phyloP scores from a whole-genome alignment of 2,888 invertebrate genomes.

The Melipona bicolor region DNA sequence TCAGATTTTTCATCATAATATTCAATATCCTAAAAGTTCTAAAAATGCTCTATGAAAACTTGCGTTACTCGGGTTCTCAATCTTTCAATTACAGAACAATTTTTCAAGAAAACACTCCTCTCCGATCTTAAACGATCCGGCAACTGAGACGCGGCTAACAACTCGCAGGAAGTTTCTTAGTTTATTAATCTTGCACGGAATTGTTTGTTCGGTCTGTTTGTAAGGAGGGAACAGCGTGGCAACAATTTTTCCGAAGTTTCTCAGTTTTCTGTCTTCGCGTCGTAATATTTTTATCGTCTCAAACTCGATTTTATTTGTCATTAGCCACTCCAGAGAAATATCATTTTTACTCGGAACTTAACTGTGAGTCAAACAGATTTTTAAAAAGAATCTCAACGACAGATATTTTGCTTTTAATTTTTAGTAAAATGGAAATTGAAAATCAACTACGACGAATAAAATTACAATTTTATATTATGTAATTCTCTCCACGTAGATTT shows the following conservation, averaged over 20 bases:
- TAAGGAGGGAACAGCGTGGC: not conserved
- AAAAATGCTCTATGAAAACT: not conserved
- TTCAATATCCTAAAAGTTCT: not conserved
- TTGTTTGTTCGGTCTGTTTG: constrained; percentile 16
- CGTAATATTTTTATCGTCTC: not conserved
- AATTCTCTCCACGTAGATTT: too few relatives aligned
- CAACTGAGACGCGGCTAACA: not conserved
- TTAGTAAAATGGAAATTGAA: too few relatives aligned
- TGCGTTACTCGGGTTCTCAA: not conserved
- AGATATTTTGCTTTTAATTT: too few relatives aligned
- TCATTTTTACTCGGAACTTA: too few relatives aligned
- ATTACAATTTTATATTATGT: too few relatives aligned
- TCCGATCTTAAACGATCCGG: not conserved
- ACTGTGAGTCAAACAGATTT: too few relatives aligned
- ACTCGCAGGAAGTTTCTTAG: not conserved
- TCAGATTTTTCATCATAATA: too few relatives aligned
- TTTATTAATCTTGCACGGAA: constrained; percentile 24
- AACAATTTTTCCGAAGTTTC: not conserved
- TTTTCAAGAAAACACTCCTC: not conserved
- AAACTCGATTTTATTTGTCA: not conserved
- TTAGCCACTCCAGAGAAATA: not conserved
- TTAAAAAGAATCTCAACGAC: too few relatives aligned
- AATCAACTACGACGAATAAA: too few relatives aligned
- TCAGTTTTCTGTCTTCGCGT: not conserved
- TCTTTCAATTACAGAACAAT: constrained; percentile 4